Evolutionary conservation across 2,797 vertebrate genomes (phyloP), one percentile per base, ranked within the genome.

Genomic region (Aotus griseimembra): DNA sequence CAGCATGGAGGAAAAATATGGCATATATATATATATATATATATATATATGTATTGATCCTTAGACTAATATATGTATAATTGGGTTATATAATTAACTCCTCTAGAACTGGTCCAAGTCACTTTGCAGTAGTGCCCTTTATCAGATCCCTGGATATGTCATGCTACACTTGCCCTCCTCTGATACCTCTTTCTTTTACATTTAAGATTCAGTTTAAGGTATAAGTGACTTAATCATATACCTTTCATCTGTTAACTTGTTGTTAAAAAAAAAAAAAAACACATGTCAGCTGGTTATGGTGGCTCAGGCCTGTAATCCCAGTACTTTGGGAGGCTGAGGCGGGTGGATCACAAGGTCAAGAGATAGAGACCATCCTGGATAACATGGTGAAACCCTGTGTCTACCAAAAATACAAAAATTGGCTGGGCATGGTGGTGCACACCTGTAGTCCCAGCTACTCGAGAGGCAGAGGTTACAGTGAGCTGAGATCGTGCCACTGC

Each of bases 191-290:
- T 77, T 70, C 33, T 88, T 87, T 70, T 67, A 90, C 12, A 39
- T 94, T 96, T 90, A 48, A 87, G 28, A 93, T 80, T 72, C 33
- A 79, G 46, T 72, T 41, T 94, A 58, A 94, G 30, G 19, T 26
- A 86, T 36, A 73, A 67, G 4, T 76, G 17, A 72, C 39, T 88
- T 95, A 57, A 57, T 28, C 52, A 85, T 83, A 50, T 64, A 58
- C 90, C 73, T 52, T 97, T 88, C 80, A 22, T n/a, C 24, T 82
- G 17, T 79, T 55, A 76, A 67, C 13, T 88, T 92, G 30, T 61
- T 67, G 36, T 81, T 96, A 28, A 64, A 85, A 92, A 81, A 44
- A 61, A 88, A 90, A 67, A 44, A 61, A 88, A 90, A 67, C 33
- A 24, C 5, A 4, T 61, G 72, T 39, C 55, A 50, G 50, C 15